A percentile compares a stretch with the other conserved stretches of the same genome.
Evolutionary conservation across 2,797 vertebrate genomes (phyloP).

Genomic region (Galago senegalensis): DNA sequence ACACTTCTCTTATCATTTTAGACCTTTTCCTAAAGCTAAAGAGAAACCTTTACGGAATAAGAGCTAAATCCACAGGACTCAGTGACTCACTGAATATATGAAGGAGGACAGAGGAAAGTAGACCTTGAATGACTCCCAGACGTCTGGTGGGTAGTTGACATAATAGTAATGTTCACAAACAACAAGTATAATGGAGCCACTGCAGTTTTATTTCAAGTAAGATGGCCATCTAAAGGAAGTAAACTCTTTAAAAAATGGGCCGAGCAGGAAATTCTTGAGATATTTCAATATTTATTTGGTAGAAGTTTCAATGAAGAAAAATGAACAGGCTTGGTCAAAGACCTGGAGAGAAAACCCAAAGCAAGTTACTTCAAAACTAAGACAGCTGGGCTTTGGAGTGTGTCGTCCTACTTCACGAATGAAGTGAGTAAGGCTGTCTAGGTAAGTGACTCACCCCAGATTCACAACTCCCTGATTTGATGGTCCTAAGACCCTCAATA

Average conservation of each 20-base stretch:
- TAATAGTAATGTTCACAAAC: neutral
- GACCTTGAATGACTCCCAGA: neutral
- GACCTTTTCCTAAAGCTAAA: neutral
- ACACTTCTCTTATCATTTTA: neutral
- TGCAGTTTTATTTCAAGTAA: neutral
- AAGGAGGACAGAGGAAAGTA: too few relatives aligned
- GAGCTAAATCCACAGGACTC: neutral
- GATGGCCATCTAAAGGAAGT: neutral
- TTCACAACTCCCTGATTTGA: neutral
- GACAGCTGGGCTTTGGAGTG: neutral
- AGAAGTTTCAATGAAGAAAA: neutral
- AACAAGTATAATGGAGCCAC: neutral
- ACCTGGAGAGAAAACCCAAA: neutral
- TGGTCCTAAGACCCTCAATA: neutral
- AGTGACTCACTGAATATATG: too few relatives aligned
- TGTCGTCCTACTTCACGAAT: neutral
- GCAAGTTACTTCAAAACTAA: neutral
- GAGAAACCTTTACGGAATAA: neutral
- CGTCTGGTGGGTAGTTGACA: neutral
- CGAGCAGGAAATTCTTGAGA: neutral
- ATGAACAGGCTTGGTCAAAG: neutral
- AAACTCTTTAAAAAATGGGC: neutral
- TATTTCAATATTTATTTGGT: neutral
- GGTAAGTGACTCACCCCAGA: neutral
- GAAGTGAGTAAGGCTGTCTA: neutral